Evolutionary conservation across 2,888 invertebrate species (phyloP).

Genomic region (Drosophila quinaria): DNA sequence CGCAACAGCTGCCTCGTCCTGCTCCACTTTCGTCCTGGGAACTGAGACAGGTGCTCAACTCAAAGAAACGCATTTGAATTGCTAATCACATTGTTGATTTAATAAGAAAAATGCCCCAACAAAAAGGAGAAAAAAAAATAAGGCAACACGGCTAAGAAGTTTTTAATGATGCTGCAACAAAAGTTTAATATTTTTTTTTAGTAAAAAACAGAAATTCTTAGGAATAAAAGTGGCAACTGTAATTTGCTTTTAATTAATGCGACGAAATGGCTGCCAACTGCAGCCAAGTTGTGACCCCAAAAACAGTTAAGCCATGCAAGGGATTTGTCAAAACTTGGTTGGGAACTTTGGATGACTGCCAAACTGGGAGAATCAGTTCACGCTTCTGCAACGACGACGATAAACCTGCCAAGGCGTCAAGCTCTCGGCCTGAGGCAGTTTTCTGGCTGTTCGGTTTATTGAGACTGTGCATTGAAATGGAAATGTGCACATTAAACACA

Average conservation of each 20-base stretch:
- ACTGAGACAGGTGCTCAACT: constrained; percentile 54
- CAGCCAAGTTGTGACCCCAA: constrained; percentile 23
- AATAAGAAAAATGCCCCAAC: constrained; percentile 19
- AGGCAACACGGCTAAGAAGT: constrained; percentile 63
- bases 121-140: constrained; percentile 1
- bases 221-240: constrained; percentile 33
- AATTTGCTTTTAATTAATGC: constrained; percentile 77
- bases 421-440: constrained; percentile 28
- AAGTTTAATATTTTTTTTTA: constrained; percentile 44
- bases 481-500: constrained; percentile 45
- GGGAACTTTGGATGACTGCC: constrained; percentile 40
- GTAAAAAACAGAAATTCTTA: constrained; percentile 17
- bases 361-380: constrained; percentile 28
- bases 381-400: constrained; percentile 30
- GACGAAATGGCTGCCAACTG: constrained; percentile 34
- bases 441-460: constrained; percentile 15
- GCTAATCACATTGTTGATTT: constrained; percentile 71
- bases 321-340: constrained; percentile 46
- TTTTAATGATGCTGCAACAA: constrained; percentile 72
- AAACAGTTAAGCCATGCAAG: constrained; percentile 36
- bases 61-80: constrained; percentile 65
- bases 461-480: constrained; percentile 45
- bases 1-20: constrained; percentile 61
- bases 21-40: constrained; percentile 48
- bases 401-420: constrained; percentile 73